These are phyloP conservation scores for Leucopsar rothschildi DNA, from an alignment of 2,113 vertebrate genomes.

Conservation along the genomic window DNA sequence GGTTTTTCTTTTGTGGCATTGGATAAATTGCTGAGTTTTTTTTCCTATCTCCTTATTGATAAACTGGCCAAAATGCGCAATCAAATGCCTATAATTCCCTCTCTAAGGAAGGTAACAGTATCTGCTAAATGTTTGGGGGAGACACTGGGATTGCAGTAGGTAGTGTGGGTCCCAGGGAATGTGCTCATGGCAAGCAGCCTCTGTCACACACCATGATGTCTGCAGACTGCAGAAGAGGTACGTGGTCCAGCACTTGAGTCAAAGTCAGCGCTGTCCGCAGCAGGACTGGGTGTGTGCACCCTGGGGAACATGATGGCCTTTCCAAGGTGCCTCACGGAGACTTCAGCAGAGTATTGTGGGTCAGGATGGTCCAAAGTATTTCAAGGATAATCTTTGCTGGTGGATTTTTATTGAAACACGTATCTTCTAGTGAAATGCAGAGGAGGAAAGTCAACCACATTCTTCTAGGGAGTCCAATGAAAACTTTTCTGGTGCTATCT, in stretches of 20 bases:
- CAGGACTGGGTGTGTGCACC: background rate
- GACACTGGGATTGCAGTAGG: background rate
- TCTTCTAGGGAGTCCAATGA: background rate
- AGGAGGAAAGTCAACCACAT: background rate
- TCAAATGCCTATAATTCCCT: background rate
- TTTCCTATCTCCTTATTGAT: background rate
- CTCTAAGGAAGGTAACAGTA: background rate
- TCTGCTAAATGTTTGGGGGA: background rate
- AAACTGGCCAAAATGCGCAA: background rate
- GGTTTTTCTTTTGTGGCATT: background rate
- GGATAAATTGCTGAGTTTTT: background rate
- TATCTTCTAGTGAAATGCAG: background rate
- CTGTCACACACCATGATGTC: too few relatives aligned
- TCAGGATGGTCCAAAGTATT: background rate
- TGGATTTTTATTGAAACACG: background rate
- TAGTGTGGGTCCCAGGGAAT: background rate
- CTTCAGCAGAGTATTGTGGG: background rate
- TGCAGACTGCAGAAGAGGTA: background rate
- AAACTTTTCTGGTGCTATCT: background rate
- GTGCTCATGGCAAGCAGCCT: background rate
- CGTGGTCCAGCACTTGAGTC: background rate
- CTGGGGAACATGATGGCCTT: fast-evolving
- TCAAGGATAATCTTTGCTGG: background rate
- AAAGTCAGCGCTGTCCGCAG: background rate
- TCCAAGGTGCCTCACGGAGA: background rate